Conservation (phyloP, 2,888 invertebrate genomes). For the Torymus texanus region DNA sequence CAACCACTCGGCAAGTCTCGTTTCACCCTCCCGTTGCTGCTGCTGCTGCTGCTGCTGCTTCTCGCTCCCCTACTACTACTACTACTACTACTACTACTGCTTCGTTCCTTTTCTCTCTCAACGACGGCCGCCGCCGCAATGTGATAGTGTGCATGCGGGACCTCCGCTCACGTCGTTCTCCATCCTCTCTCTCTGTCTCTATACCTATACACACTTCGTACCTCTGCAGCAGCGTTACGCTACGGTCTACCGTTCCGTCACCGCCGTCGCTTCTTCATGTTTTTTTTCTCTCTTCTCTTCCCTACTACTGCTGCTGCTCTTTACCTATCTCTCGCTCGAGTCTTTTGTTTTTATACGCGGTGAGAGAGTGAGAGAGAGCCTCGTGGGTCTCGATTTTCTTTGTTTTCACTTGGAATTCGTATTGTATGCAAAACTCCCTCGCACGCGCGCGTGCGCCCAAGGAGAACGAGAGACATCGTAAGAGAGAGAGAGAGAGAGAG, state of each 20-base stretch:
- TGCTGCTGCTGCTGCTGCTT: conserved; percentile 1
- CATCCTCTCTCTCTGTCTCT: conserved; percentile 4
- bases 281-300: conserved; percentile 12
- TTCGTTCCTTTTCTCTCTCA: conserved; percentile 38
- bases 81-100: too few relatives aligned
- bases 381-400: conserved; percentile 55
- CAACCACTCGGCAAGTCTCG: conserved; percentile 58
- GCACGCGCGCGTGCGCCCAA: conserved; percentile 23
- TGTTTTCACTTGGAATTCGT: conserved; percentile 58
- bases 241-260: conserved; percentile 9
- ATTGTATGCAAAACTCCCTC: conserved; percentile 56
- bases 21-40: conserved; percentile 42
- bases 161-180: conserved; percentile 35
- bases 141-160: conserved; percentile 60
- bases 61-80: too few relatives aligned
- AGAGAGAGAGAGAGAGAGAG: too few relatives aligned
- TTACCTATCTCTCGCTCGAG: conserved; percentile 40
- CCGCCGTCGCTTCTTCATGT: conserved; percentile 16
- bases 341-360: conserved; percentile 56
- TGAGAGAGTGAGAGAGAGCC: background rate
- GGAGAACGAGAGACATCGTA: conserved; percentile 32
- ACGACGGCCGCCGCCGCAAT: conserved; percentile 53
- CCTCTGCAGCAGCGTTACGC: conserved; percentile 32
- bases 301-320: conserved; percentile 29
- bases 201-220: background rate